These are phyloP conservation scores for Dasysyrphus albostriatus DNA, from an alignment of 2,888 invertebrate species.

Conservation along the genomic window DNA sequence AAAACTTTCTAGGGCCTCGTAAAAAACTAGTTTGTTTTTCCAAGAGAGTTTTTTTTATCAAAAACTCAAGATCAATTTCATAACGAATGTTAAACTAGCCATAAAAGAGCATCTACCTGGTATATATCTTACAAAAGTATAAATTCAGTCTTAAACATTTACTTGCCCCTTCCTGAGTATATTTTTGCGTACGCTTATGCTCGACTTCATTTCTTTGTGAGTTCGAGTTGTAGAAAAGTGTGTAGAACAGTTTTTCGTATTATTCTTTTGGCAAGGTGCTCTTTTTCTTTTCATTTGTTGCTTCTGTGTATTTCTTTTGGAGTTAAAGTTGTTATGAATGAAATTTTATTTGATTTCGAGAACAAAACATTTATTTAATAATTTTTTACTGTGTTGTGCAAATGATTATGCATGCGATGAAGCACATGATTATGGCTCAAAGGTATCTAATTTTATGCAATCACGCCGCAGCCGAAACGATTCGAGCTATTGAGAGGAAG, in stretches of 20 bases:
- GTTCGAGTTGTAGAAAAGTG: constrained; percentile 62
- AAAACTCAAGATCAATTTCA: no score
- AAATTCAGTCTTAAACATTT: background rate
- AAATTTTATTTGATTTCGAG: constrained; percentile 42
- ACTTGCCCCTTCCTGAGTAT: background rate
- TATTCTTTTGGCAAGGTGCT: background rate
- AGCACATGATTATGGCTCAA: constrained; percentile 36
- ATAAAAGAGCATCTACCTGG: no score
- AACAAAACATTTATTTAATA: constrained; percentile 19
- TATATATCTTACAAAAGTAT: no score
- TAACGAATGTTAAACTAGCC: no score
- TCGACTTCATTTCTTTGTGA: constrained; percentile 38
- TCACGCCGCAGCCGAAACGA: constrained; percentile 13
- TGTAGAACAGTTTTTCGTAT: constrained; percentile 50
- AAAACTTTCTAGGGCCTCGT: no score
- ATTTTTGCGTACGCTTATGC: background rate
- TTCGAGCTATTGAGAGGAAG: background rate
- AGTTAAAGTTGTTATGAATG: constrained; percentile 47
- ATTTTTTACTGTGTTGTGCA: constrained; percentile 27
- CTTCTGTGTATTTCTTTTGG: constrained; percentile 17
- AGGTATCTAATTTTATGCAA: constrained; percentile 65
- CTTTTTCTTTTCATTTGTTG: constrained; percentile 17
- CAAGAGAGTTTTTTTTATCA: no score
- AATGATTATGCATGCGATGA: constrained; percentile 63
- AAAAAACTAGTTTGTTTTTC: no score